These are phyloP conservation scores for Crambe crambe DNA, from an alignment of 37 sponge, comb jelly and placozoan species.

Conservation along the genomic window DNA sequence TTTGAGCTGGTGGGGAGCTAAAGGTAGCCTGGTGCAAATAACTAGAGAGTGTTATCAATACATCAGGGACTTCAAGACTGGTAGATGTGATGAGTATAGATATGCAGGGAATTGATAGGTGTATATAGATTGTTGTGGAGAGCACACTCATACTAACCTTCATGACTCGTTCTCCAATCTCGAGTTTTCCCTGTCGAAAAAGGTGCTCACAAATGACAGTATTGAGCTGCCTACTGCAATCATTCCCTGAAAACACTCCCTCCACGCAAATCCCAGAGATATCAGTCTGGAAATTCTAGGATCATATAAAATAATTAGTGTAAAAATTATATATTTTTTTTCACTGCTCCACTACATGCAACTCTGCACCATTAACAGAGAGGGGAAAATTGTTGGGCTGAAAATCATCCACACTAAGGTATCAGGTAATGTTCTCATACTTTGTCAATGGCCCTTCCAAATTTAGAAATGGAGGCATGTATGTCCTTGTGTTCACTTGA, in stretches of 20 bases:
- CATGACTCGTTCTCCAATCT: conserved; percentile 60
- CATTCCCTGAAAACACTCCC: conserved; percentile 41
- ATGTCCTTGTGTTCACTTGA: conserved; percentile 81
- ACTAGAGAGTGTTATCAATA: no score
- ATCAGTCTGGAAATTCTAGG: conserved; percentile 68
- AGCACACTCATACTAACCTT: conserved; percentile 43
- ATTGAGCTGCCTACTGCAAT: conserved; percentile 37
- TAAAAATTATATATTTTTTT: no score
- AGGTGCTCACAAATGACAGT: conserved; percentile 79
- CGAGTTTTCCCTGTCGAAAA: conserved; percentile 81
- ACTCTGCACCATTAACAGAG: background rate
- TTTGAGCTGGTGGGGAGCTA: no score
- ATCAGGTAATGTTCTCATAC: no score
- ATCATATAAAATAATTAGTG: background rate
- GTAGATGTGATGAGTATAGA: background rate
- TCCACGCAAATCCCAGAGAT: conserved; percentile 45
- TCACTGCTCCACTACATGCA: no score
- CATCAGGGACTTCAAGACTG: background rate
- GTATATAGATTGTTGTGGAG: background rate
- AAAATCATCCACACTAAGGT: background rate
- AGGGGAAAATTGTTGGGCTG: background rate
- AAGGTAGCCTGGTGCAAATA: no score
- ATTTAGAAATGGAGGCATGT: conserved; percentile 73
- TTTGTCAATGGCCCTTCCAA: conserved; percentile 81
- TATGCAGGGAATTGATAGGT: background rate